phyloP scores from a whole-genome alignment of 2,888 invertebrate genomes.

The Thera obeliscata region DNA sequence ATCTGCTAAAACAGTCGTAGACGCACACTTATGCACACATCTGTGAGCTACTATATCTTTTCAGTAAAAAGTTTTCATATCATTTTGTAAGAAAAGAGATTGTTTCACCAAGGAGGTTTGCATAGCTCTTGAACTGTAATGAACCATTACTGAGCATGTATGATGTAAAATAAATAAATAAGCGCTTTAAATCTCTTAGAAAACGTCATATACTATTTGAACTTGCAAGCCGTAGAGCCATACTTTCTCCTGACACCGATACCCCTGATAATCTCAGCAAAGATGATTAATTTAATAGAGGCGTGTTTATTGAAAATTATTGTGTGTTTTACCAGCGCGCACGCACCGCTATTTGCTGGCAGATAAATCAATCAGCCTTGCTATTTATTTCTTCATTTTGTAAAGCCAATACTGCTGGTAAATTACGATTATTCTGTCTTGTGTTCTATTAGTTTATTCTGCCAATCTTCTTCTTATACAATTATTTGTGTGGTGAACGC shows the following conservation, averaged over 20 bases:
- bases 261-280: constrained; percentile 53
- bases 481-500: no score
- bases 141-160: no score
- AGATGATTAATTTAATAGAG: constrained; percentile 56
- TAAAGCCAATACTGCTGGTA: neutral
- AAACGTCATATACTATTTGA: constrained; percentile 4
- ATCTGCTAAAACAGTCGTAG: no score
- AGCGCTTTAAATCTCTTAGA: neutral
- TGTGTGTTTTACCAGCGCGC: constrained; percentile 48
- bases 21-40: no score
- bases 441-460: neutral
- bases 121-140: no score
- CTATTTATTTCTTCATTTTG: constrained; percentile 47
- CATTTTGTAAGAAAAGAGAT: no score
- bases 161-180: neutral
- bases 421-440: neutral
- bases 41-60: no score
- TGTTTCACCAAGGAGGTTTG: no score
- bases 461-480: no score
- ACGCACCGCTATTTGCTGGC: constrained; percentile 41
- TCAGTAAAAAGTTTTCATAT: no score
- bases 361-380: constrained; percentile 57
- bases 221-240: constrained; percentile 2
- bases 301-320: constrained; percentile 61
- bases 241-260: constrained; percentile 54